These are phyloP conservation scores for Uloborus diversus DNA, from an alignment of 1,140 invertebrate genomes.

Conservation along the genomic window DNA sequence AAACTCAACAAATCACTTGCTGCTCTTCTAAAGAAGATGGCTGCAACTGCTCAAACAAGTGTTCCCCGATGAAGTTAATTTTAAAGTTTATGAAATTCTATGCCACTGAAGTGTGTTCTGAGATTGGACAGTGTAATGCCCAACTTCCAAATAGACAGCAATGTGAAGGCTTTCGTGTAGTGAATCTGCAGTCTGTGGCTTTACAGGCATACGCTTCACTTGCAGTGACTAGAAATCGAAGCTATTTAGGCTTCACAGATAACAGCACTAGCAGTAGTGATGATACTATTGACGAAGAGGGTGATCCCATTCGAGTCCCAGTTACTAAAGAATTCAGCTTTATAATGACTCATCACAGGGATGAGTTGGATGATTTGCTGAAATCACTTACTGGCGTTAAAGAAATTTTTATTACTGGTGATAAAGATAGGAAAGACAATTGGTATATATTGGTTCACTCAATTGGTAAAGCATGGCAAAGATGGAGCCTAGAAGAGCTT, in stretches of 20 bases:
- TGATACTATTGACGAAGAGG: conserved; percentile 15
- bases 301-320: conserved; percentile 30
- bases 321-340: conserved; percentile 18
- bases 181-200: conserved; percentile 36
- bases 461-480: conserved; percentile 35
- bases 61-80: conserved; percentile 32
- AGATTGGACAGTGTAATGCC: neutral
- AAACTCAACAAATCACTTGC: neutral
- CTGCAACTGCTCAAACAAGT: neutral
- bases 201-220: conserved; percentile 22
- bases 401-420: conserved; percentile 7
- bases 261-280: neutral
- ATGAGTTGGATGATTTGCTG: neutral
- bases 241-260: neutral
- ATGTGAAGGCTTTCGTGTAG: conserved; percentile 12
- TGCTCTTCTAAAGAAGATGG: neutral
- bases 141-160: too few species aligned
- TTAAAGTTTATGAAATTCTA: conserved; percentile 35
- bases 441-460: conserved; percentile 40
- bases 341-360: neutral
- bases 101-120: neutral
- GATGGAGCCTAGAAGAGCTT: conserved; percentile 29
- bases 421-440: neutral
- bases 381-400: conserved; percentile 12
- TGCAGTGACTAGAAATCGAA: conserved; percentile 4